Percentiles rank a stretch among this genome's conserved stretches.
These are phyloP conservation scores for Bergia puertoricense DNA, from an alignment of 92 coral and sea anemone genomes.

Conservation along the genomic window DNA sequence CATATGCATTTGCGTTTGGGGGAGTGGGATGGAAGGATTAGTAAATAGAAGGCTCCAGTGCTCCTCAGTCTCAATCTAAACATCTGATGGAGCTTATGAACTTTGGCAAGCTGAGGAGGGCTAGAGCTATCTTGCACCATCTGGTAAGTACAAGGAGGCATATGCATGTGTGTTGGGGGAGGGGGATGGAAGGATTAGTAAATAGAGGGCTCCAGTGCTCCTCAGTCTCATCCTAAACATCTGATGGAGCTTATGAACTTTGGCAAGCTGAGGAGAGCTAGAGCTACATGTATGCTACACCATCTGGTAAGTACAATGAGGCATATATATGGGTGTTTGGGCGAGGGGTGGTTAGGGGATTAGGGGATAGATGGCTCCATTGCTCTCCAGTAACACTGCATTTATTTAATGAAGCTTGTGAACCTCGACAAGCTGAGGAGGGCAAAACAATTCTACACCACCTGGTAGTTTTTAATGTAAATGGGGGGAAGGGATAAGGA, in stretches of 20 bases:
- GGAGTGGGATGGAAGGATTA: not conserved
- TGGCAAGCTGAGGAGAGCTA: slow-evolving; percentile 87
- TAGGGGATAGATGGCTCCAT: no score
- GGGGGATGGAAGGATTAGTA: not conserved
- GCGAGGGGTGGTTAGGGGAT: no score
- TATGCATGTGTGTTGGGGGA: no score
- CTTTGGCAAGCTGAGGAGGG: slow-evolving; percentile 92
- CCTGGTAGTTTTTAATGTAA: no score
- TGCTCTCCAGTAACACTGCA: no score
- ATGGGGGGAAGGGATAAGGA: no score
- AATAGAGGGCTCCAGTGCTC: slow-evolving; percentile 66
- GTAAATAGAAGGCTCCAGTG: slow-evolving; percentile 53
- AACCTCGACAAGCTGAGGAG: no score
- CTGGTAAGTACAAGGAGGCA: slow-evolving; percentile 60
- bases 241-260: slow-evolving; percentile 95
- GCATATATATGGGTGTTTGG: no score
- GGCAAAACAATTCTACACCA: no score
- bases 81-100: slow-evolving; percentile 95
- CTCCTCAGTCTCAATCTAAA: slow-evolving; percentile 96
- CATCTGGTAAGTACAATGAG: slow-evolving; percentile 71
- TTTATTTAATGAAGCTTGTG: no score
- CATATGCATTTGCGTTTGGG: no score
- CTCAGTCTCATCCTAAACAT: slow-evolving; percentile 96
- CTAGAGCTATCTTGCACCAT: slow-evolving; percentile 89
- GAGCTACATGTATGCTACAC: slow-evolving; percentile 73